Evolutionary conservation across 2,888 invertebrate species (phyloP).

Genomic region (Macropis europaea): DNA sequence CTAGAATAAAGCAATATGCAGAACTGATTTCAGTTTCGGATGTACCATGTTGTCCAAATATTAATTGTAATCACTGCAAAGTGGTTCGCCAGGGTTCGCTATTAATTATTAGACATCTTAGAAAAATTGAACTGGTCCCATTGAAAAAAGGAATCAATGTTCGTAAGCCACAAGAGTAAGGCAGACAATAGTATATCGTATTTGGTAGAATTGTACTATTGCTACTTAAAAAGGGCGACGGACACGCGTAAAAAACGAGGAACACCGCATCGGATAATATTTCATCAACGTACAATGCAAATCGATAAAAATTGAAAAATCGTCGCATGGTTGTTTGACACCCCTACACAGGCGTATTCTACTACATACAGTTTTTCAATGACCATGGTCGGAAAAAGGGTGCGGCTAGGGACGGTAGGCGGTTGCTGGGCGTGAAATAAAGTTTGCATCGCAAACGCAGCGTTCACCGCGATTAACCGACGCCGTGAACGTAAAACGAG

Average conservation of each 20-base stretch:
- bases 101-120: no score
- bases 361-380: slow-evolving; percentile 26
- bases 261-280: neutral
- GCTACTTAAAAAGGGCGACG: neutral
- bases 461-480: slow-evolving; percentile 46
- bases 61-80: no score
- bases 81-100: no score
- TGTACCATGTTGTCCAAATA: no score
- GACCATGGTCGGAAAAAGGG: slow-evolving; percentile 3
- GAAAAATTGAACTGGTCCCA: no score
- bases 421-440: slow-evolving; percentile 52
- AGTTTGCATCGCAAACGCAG: slow-evolving; percentile 55
- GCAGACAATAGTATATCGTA: no score
- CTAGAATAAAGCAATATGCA: no score
- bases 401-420: slow-evolving; percentile 9
- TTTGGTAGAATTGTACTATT: neutral
- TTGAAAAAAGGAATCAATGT: no score
- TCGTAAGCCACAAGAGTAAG: no score
- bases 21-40: no score
- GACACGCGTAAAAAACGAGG: neutral
- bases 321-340: slow-evolving; percentile 3
- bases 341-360: slow-evolving; percentile 22
- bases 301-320: neutral
- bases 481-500: slow-evolving; percentile 38
- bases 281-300: neutral